Evolutionary conservation across 2,113 vertebrate species (phyloP), one percentile per base, ranked within the genome.

Genomic region (Oncorhynchus kisutch): DNA sequence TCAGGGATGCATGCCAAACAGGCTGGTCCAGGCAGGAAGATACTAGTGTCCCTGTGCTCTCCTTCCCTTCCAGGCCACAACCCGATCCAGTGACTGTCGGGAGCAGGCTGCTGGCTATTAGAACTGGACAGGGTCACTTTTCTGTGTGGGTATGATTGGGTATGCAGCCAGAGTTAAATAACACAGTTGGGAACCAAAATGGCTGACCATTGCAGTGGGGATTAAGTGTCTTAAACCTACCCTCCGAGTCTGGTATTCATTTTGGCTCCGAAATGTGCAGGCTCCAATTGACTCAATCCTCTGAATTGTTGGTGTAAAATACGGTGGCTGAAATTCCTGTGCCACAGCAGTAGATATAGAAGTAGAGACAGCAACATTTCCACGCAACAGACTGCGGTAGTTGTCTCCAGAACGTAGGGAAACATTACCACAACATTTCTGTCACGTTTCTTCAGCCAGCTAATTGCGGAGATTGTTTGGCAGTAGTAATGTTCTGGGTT

Each of bases 61-160:
- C 62, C 49, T 72, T 88, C 62, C 49, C 73, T 88, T 85, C 83
- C 86, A 77, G 78, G 81, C 87, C 84, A 86, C 83, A 86, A 86
- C 76, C 81, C 84, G 84, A 80, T 85, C 88, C 67, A 79, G 81
- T 84, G 86, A 87, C 51, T 54, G 51, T 45, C 11, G 69, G 31
- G 79, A 82, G 79, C 81, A 86, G 75, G 83, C 78, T 20, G 31
- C 70, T 85, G 89, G 86, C 14, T 54, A 54, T 18, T 54, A 18
- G 51, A 14, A 18, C 51, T 54, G 16, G 51, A 14, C 51, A 4
- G 51, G 12, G 51, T 54, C 16, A 54, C 51, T 54, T 3, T 54
- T 54, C 14, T 54, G 4, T 18, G 51, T 18, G 29, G 29, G 29
- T 31, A 31, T 51, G 13, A 4, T 14, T 51, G 49, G 3, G 49